Conservation (phyloP, 2,888 invertebrate species). For the Maniola hyperantus region DNA sequence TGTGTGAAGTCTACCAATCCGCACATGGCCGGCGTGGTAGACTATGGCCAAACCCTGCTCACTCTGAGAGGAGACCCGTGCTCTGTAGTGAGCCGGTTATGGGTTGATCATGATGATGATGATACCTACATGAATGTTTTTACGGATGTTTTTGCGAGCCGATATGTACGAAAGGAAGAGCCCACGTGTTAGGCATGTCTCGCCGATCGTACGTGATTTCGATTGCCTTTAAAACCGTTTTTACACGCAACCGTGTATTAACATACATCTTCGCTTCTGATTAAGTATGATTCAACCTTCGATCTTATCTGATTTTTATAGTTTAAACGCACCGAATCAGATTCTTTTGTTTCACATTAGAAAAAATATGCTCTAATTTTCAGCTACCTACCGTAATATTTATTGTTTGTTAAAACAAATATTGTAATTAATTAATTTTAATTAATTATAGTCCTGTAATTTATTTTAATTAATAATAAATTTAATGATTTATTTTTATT, state of each 20-base stretch:
- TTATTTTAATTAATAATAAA: no score
- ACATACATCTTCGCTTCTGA: constrained; percentile 22
- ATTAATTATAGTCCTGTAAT: neutral
- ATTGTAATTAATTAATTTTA: no score
- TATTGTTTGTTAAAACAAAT: no score
- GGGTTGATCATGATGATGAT: no score
- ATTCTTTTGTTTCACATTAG: constrained; percentile 9
- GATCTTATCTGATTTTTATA: constrained; percentile 39
- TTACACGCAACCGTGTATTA: constrained; percentile 43
- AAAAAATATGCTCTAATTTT: neutral
- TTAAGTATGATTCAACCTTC: constrained; percentile 32
- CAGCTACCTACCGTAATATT: neutral
- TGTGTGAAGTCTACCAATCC: no score
- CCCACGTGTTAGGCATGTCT: constrained; percentile 62
- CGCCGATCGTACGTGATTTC: constrained; percentile 31
- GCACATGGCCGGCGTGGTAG: no score
- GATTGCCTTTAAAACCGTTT: constrained; percentile 24
- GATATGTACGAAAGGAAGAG: constrained; percentile 52
- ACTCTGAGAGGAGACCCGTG: no score
- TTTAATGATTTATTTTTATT: no score
- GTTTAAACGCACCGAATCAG: constrained; percentile 31
- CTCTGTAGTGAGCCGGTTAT: no score
- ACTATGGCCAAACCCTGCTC: no score
- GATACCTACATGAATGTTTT: no score
- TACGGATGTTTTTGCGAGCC: constrained; percentile 73